Percentiles rank a stretch among this genome's conserved stretches.
These are phyloP conservation scores for Epicauta chinensis DNA, from an alignment of 1,140 invertebrate genomes.

Conservation along the genomic window DNA sequence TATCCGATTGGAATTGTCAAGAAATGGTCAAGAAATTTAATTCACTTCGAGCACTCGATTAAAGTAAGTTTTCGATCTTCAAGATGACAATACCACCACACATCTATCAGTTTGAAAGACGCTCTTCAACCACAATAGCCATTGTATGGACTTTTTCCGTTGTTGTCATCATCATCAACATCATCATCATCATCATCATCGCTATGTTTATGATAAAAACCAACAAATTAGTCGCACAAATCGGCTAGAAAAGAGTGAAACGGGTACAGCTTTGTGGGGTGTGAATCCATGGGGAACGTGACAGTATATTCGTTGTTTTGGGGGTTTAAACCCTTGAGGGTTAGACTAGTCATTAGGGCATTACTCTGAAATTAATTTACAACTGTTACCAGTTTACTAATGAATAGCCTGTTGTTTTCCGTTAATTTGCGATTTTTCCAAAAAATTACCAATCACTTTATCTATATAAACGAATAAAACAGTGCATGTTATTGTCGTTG, in stretches of 20 bases:
- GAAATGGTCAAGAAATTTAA: constrained; percentile 8
- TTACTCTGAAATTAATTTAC: constrained; percentile 43
- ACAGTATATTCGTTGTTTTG: constrained; percentile 25
- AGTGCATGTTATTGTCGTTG: constrained; percentile 1
- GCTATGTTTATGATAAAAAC: no score
- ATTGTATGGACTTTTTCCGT: constrained; percentile 8
- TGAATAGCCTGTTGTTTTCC: constrained; percentile 26
- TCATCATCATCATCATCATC: no score
- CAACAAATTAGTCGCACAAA: no score
- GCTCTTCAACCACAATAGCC: constrained; percentile 13
- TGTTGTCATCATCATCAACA: no score
- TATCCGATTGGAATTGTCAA: not conserved
- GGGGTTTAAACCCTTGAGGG: constrained; percentile 29
- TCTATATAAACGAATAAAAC: no score
- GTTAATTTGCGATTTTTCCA: no score
- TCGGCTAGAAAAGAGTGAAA: no score
- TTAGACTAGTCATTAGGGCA: constrained; percentile 42
- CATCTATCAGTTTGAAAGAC: constrained; percentile 5
- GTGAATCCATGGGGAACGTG: constrained; percentile 18
- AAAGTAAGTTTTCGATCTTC: not conserved
- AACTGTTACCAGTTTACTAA: constrained; percentile 40
- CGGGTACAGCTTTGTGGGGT: constrained; percentile 4
- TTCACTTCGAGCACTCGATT: constrained; percentile 9
- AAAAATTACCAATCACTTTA: no score
- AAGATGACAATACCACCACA: constrained; percentile 1